A percentile compares a stretch with the other conserved stretches of the same genome.
These are phyloP conservation scores for Poecile atricapillus DNA, from an alignment of 2,113 vertebrate species.

Conservation along the genomic window DNA sequence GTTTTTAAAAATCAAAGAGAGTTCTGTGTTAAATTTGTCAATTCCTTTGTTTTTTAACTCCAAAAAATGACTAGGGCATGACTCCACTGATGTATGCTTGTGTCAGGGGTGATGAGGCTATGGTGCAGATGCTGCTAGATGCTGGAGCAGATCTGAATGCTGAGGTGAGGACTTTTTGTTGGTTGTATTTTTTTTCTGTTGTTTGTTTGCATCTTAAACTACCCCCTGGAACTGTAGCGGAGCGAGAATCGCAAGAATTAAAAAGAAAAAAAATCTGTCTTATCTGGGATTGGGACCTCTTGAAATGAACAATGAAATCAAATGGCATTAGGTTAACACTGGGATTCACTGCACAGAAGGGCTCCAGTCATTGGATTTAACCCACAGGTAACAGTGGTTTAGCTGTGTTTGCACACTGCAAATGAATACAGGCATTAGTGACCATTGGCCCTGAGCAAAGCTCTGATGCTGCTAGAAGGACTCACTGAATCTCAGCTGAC, in stretches of 20 bases:
- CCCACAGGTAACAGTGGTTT: neutral
- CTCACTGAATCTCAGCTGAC: neutral
- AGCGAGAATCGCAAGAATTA: neutral
- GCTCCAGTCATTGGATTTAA: neutral
- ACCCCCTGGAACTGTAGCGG: neutral
- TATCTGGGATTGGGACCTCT: neutral
- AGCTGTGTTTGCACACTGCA: neutral
- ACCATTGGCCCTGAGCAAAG: neutral
- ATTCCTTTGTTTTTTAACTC: constrained; percentile 69
- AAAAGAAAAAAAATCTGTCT: neutral
- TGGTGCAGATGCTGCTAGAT: constrained; percentile 99
- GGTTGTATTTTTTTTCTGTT: constrained; percentile 35
- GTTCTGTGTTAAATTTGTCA: constrained; percentile 50
- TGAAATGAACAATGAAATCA: neutral
- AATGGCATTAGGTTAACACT: neutral
- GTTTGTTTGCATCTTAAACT: constrained; percentile 13
- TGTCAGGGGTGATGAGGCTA: constrained; percentile 95
- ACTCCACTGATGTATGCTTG: constrained; percentile 98
- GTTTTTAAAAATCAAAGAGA: neutral
- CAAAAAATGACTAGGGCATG: constrained; percentile 86
- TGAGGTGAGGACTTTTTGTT: constrained; percentile 84
- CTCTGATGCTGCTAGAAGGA: neutral
- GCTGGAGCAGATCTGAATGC: constrained; percentile 96
- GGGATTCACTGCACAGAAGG: neutral
- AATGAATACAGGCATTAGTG: neutral